A percentile compares a stretch with the other conserved stretches of the same genome.
Conservation (phyloP, 2,888 invertebrate species). For the Stenotaenia linearis region DNA sequence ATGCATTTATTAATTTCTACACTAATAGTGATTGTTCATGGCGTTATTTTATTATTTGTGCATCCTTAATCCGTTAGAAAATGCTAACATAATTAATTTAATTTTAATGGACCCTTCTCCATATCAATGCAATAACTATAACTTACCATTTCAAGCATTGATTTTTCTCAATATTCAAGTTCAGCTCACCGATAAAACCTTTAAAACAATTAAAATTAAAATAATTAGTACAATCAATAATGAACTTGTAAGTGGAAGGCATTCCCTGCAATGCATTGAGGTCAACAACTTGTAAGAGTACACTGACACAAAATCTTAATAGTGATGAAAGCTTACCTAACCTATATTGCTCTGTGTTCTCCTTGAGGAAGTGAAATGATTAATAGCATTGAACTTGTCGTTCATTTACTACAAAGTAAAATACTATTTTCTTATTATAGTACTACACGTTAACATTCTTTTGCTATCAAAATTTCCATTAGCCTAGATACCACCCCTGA, state of each 20-base stretch:
- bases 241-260: background rate
- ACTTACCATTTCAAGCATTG: no score
- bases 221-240: no score
- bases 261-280: background rate
- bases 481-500: background rate
- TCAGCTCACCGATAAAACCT: no score
- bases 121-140: no score
- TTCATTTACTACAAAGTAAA: background rate
- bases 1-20: background rate
- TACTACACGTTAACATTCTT: background rate
- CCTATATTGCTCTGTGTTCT: background rate
- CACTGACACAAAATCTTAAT: background rate
- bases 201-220: no score
- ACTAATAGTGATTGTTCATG: no score
- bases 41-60: no score
- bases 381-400: constrained; percentile 2
- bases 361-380: constrained; percentile 17
- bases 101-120: no score
- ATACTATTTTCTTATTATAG: background rate
- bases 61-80: no score
- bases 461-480: background rate
- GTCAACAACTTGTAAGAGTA: constrained; percentile 3
- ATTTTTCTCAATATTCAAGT: no score
- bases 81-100: no score
- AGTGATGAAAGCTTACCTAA: constrained; percentile 7